Base-by-base conservation (phyloP, 2,797 vertebrate species). In the Dendrocincla fuliginosa region DNA sequence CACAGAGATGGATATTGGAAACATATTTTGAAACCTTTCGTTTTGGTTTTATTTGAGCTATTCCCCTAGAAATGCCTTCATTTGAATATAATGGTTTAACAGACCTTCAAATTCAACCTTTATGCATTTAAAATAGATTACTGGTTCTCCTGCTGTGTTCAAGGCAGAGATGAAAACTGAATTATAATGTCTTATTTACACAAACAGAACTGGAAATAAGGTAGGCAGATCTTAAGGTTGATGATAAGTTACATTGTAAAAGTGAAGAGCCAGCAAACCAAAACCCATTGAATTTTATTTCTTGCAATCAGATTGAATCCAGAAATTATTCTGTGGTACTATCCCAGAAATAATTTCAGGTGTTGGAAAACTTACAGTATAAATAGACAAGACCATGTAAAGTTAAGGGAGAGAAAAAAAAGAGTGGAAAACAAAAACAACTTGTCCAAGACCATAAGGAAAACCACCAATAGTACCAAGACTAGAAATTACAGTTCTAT, bases 51-150 rank as follows among this genome's bases (percentile, higher is more conserved):
- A 88, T 91, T 95, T 93, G 86, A 77, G 80, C n/a, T 82, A 53
- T 94, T 95, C 87, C 65, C 22, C 50, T 60, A 60, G 73, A 90
- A 95, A 76, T 88, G 35, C 71, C 76, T 94, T 90, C 74, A 90
- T 96, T 95, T 96, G 90, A 95, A 92, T 94, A 81, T 89, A 92
- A 79, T 46, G 53, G 17, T 92, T 80, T 88, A 85, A 35, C 67
- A 91, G 84, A 56, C 75, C n/a, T 91, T 93, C 68, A 85, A 47
- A 90, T 77, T 86, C 50, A 87, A 81, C n/a, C 46, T 46, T 84
- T 86, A 47, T 55, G 30, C 18, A 27, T 89, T 83, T 85, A 5
- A 32, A 74, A 88, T 60, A 94, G 44, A 35, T 88, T 37, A 70
- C 73, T 86, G 61, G 32, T 60, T 95, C 52, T 82, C 49, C 74